Evolutionary conservation across 1,140 invertebrate genomes (phyloP).

Genomic region (Oryctes rhinoceros): DNA sequence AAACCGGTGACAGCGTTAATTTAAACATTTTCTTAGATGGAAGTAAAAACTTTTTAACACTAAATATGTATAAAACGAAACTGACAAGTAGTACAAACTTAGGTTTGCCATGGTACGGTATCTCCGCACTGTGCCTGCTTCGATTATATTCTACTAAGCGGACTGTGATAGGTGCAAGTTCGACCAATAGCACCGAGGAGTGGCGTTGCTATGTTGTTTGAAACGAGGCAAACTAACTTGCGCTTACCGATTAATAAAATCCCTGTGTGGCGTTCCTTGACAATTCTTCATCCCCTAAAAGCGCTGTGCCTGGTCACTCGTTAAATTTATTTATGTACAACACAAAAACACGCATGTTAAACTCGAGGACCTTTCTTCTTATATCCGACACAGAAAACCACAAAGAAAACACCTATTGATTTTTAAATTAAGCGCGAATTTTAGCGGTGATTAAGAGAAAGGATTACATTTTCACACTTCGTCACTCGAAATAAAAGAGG

Average conservation of each 20-base stretch:
- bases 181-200: slow-evolving; percentile 52
- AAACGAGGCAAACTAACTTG: slow-evolving; percentile 14
- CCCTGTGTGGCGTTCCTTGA: slow-evolving; percentile 18
- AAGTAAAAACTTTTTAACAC: slow-evolving; percentile 38
- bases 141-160: slow-evolving; percentile 53
- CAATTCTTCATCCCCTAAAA: slow-evolving; percentile 41
- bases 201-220: slow-evolving; percentile 54
- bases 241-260: slow-evolving; percentile 29
- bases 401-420: slow-evolving; percentile 19
- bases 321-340: slow-evolving; percentile 30
- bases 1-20: not conserved
- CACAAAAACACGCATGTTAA: slow-evolving; percentile 21
- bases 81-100: slow-evolving; percentile 35
- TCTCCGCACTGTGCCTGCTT: slow-evolving; percentile 34
- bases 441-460: not conserved
- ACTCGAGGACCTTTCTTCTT: not conserved
- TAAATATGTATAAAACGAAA: slow-evolving; percentile 38
- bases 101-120: slow-evolving; percentile 30
- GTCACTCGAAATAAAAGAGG: not conserved
- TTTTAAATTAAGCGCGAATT: not conserved
- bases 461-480: not conserved
- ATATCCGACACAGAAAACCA: not conserved
- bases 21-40: slow-evolving; percentile 17
- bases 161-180: slow-evolving; percentile 52
- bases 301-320: slow-evolving; percentile 39